A percentile compares a stretch with the other conserved stretches of the same genome.
These are phyloP conservation scores for Muntiacus reevesi DNA, from an alignment of 2,113 vertebrate genomes.

Conservation along the genomic window DNA sequence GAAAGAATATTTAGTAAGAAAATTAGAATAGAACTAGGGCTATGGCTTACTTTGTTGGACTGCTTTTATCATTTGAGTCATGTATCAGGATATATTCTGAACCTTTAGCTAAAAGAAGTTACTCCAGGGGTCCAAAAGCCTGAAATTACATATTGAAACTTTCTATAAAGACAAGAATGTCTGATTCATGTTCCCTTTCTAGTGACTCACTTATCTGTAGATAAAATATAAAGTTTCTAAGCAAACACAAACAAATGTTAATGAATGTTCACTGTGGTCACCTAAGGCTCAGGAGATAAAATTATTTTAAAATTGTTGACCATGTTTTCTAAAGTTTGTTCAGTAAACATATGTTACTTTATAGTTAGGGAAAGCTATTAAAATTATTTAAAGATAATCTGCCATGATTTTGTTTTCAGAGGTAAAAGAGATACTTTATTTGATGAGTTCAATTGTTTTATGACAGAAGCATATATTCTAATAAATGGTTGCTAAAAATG, in stretches of 20 bases:
- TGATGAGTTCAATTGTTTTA: neutral
- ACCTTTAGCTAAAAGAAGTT: neutral
- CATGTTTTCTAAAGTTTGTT: neutral
- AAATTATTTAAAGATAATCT: slow-evolving; percentile 5
- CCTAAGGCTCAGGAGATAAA: neutral
- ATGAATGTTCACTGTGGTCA: neutral
- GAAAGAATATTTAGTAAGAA: neutral
- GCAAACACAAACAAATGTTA: neutral
- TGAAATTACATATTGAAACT: neutral
- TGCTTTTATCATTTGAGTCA: neutral
- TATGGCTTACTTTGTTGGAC: neutral
- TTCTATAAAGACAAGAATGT: neutral
- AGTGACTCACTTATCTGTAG: neutral
- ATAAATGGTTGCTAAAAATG: neutral
- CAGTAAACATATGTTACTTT: neutral
- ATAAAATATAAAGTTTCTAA: neutral
- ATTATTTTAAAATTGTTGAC: slow-evolving; percentile 13
- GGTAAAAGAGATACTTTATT: neutral
- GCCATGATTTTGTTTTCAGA: neutral
- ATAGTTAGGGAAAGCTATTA: neutral
- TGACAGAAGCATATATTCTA: slow-evolving; percentile 10
- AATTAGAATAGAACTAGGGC: neutral
- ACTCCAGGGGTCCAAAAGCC: neutral
- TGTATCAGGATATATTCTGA: neutral
- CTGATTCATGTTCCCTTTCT: neutral